Percentiles rank a stretch among this genome's conserved stretches.
phyloP scores from a whole-genome alignment of 2,113 vertebrate species.

The Gymnarchus niloticus region DNA sequence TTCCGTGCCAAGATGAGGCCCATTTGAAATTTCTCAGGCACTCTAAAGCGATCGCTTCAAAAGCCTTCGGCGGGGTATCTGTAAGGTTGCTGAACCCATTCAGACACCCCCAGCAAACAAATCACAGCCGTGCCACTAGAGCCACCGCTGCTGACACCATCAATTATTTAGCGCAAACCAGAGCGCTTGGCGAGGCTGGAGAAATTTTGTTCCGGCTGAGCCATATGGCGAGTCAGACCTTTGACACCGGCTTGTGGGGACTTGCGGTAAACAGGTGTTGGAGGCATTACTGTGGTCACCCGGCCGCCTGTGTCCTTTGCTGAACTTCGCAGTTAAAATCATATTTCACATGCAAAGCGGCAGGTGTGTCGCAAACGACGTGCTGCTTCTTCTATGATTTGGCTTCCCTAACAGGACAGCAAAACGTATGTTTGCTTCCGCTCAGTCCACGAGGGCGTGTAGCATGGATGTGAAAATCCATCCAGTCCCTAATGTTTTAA shows the following conservation, averaged over 20 bases:
- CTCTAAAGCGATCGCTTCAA: conserved; percentile 20
- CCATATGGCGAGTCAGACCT: conserved; percentile 43
- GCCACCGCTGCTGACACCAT: conserved; percentile 41
- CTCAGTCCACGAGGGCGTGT: background rate
- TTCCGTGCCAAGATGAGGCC: conserved; percentile 35
- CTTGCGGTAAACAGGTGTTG: conserved; percentile 31
- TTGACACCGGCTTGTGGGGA: conserved; percentile 37
- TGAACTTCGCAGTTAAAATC: background rate
- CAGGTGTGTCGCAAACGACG: background rate
- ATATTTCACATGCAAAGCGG: background rate
- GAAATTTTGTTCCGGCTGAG: conserved; percentile 41
- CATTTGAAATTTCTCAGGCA: conserved; percentile 50
- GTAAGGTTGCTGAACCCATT: conserved; percentile 50
- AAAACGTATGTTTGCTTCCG: no score
- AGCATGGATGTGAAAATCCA: conserved; percentile 15
- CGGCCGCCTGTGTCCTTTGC: conserved; percentile 8
- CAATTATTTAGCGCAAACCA: conserved; percentile 47
- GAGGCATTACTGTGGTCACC: conserved; percentile 8
- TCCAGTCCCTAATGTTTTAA: conserved; percentile 32
- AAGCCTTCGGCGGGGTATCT: conserved; percentile 41
- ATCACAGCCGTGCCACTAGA: conserved; percentile 41
- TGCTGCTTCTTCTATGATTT: background rate
- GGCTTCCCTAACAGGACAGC: no score
- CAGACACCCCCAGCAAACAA: conserved; percentile 47
- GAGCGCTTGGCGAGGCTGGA: conserved; percentile 41